Base-by-base conservation (phyloP, 1,140 invertebrate species). In the Parasteatoda tepidariorum region DNA sequence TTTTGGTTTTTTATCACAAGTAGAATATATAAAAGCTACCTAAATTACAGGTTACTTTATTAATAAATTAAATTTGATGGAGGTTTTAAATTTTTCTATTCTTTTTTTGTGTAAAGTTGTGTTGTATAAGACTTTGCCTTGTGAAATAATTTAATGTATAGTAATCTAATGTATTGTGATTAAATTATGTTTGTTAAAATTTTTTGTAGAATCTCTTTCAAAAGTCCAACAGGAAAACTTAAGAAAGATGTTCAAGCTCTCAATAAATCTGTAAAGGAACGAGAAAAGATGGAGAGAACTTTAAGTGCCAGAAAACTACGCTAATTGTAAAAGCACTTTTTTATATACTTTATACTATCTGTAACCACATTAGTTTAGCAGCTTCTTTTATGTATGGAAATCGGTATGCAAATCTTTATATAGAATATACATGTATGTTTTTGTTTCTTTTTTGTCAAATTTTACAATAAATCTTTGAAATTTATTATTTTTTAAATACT, bases 181-280 rank as follows among this genome's bases (percentile, higher is more conserved):
- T n/a, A n/a, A n/a, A n/a, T n/a, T n/a, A n/a, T n/a, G n/a, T n/a
- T n/a, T n/a, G n/a, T n/a, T n/a, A n/a, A n/a, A n/a, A n/a, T n/a
- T n/a, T 24, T 41, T 55, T 75, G 6, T 24, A 78, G 74, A 24
- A 62, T 55, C 38, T 78, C 74, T 18, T 85, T 85, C 34, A 55
- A 66, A 30, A 85, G 84, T 75, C 84, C 84, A 75, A 38, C 64
- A 33, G 59, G 59, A 33, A 64, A 48, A 76, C 34, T 85, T 31
- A n/a, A 26, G 59, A 41, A 74, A 55, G 84, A 85, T 68, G 76
- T 85, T 54, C 38, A 74, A 26, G n/a, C 73, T 24, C 34, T 85
- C 18, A 57, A 73, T 28, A n/a, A 31, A 5, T 57, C 48, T 24
- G 15, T 85, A 0, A 67, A 85, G 31, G 68, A 85, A 38, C 62